Conservation (phyloP, 2,888 invertebrate species). For the Megamerina dolium region DNA sequence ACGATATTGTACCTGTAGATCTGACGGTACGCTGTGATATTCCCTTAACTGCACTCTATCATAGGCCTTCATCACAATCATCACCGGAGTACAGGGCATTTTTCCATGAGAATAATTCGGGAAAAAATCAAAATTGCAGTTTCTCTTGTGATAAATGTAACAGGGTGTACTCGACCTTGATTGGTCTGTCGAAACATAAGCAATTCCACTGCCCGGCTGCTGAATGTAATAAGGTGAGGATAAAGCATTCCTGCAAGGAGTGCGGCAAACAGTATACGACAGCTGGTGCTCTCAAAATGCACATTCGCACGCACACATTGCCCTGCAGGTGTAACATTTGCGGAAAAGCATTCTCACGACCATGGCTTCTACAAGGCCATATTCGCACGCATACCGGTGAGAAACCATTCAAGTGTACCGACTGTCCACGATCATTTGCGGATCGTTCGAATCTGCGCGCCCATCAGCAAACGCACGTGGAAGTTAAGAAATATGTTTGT, state of each 20-base stretch:
- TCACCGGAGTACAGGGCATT: too few species aligned
- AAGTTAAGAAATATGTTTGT: constrained; percentile 47
- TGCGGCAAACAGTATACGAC: constrained; percentile 48
- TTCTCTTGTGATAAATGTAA: constrained; percentile 90
- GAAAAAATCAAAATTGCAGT: constrained; percentile 48
- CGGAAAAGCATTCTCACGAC: constrained; percentile 47
- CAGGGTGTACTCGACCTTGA: constrained; percentile 92
- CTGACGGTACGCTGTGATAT: constrained; percentile 43
- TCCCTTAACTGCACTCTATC: constrained; percentile 42
- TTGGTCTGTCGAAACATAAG: constrained; percentile 89
- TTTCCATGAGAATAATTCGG: neutral
- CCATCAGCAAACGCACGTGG: constrained; percentile 47
- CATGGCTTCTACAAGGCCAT: constrained; percentile 47
- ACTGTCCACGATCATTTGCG: constrained; percentile 46
- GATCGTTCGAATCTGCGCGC: constrained; percentile 49
- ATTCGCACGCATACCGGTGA: constrained; percentile 48
- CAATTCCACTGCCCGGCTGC: constrained; percentile 91
- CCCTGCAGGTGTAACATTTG: constrained; percentile 48
- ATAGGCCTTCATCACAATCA: too few species aligned
- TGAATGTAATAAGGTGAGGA: constrained; percentile 74
- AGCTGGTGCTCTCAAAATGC: constrained; percentile 47
- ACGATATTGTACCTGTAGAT: constrained; percentile 44
- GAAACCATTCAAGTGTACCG: constrained; percentile 46
- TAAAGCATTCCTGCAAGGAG: constrained; percentile 54
- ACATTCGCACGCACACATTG: constrained; percentile 46